Base-by-base conservation (phyloP, 2,113 vertebrate genomes). In the Syngnathus floridae region DNA sequence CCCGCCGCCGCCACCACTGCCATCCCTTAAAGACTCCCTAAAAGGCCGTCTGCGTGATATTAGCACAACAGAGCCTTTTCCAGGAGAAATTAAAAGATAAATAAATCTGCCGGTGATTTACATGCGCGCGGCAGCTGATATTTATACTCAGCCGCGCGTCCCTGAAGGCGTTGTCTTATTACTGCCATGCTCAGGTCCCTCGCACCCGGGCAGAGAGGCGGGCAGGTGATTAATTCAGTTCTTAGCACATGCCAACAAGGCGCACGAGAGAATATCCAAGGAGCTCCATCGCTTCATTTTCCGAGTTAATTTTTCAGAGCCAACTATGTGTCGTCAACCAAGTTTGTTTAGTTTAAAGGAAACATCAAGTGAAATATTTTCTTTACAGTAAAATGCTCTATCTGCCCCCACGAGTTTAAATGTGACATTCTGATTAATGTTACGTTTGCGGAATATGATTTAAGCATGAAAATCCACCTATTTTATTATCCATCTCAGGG, bases 171-270 rank as follows among this genome's bases (percentile, higher is more conserved):
- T 92, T 92, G 94, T 93, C 96, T 97, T 97, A 98, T 95, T 99
- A 95, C 94, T 92, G 94, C 91, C 88, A 92, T 95, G 93, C 93
- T 93, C 91, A 90, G 93, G 94, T 95, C 94, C 13, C 94, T 91
- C 90, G 92, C 90, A 89, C 90, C 91, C 93, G 95, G 94, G 93
- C 82, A 91, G 90, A 90, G 91, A 95, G 93, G 92, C 90, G 92
- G 95, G 93, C 89, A 93, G 92, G 94, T 97, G 94, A 99, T 99
- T 99, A 98, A 98, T 98, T 96, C 93, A 91, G 92, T 93, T 92
- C 94, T 93, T 93, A 90, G 84, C 91, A 95, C 93, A 89, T 94
- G 92, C 89, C 92, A 91, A 90, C 93, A 91, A 88, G 91, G 90
- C 90, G 92, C 90, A 89, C 90, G 91, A 91, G 79, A 93, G 69